Conservation (phyloP, 2,797 vertebrate species). For the Molossus molossus region DNA sequence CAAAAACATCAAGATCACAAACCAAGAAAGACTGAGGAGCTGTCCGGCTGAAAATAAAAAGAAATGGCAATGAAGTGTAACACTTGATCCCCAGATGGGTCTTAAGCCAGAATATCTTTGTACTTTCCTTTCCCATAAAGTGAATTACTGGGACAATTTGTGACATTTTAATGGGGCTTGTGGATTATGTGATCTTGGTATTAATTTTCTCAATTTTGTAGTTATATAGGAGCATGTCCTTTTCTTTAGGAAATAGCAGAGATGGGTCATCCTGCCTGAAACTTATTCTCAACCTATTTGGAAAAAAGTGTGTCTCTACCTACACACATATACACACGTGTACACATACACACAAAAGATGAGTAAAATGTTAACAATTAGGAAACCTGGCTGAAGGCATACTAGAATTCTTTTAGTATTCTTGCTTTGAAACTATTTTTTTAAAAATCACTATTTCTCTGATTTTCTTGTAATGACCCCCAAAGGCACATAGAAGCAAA, state of each 20-base stretch:
- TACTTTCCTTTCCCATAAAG: conserved; percentile 47
- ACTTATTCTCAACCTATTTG: neutral
- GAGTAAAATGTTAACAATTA: neutral
- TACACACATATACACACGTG: neutral
- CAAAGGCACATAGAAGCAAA: neutral
- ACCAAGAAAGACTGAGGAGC: neutral
- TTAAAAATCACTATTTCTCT: neutral
- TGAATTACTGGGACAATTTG: neutral
- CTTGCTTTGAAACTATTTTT: neutral
- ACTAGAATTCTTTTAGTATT: conserved; percentile 9
- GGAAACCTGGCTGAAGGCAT: neutral
- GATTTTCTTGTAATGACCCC: conserved; percentile 10
- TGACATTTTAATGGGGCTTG: conserved; percentile 30
- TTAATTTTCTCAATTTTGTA: conserved; percentile 26
- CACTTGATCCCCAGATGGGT: neutral
- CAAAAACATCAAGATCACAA: conserved; percentile 23
- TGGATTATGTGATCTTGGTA: neutral
- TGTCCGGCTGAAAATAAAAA: conserved; percentile 27
- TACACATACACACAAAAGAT: neutral
- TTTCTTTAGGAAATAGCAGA: conserved; percentile 8
- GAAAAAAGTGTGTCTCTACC: neutral
- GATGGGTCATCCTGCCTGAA: neutral
- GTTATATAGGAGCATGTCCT: neutral
- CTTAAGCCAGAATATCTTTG: neutral
- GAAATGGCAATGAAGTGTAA: neutral